Conservation (phyloP, 2,113 vertebrate genomes). For the Muntiacus muntjak region DNA sequence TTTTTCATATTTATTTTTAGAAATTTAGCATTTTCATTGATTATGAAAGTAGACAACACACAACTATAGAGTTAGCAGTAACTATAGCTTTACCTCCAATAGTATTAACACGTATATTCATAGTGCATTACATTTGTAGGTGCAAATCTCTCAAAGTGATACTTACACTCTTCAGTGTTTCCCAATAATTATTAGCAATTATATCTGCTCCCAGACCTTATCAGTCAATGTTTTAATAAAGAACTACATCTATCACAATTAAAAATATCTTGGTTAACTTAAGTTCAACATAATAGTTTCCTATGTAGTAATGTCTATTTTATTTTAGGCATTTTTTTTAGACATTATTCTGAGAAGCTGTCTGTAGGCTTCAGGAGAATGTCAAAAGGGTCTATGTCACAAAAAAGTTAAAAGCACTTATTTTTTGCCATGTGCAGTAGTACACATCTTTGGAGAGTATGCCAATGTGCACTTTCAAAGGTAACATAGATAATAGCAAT, state of each 20-base stretch:
- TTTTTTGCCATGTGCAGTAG: neutral
- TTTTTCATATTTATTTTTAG: neutral
- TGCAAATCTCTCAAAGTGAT: neutral
- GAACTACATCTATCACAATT: neutral
- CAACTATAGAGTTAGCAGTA: neutral
- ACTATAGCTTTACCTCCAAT: neutral
- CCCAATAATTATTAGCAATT: constrained; percentile 5
- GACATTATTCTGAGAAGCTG: neutral
- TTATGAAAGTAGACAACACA: neutral
- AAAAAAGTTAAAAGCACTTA: neutral
- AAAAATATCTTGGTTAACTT: neutral
- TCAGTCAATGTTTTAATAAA: neutral
- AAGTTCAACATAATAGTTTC: neutral
- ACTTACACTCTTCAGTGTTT: neutral
- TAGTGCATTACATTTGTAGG: neutral
- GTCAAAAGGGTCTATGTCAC: rapidly evolving
- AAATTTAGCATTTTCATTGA: neutral
- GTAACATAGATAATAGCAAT: no score
- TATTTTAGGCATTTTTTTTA: neutral
- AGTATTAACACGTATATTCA: neutral
- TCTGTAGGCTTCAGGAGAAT: neutral
- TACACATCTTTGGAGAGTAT: neutral
- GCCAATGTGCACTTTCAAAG: neutral
- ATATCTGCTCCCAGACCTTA: neutral
- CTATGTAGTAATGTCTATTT: neutral